A percentile compares a stretch with the other conserved stretches of the same genome.
These are phyloP conservation scores for Todus mexicanus DNA, from an alignment of 2,797 vertebrate species.

Conservation along the genomic window DNA sequence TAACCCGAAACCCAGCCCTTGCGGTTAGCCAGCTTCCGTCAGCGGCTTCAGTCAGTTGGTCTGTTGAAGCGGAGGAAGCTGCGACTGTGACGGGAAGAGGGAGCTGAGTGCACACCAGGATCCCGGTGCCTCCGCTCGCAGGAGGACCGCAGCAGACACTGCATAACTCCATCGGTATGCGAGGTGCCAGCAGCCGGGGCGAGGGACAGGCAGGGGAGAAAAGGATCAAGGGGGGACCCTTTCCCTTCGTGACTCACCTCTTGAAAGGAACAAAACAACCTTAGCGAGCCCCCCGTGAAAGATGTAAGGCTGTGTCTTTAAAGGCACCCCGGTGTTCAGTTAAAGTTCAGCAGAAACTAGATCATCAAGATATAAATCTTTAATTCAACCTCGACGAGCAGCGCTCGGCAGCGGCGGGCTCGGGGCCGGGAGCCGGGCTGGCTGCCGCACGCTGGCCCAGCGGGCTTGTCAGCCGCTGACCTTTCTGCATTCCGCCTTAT, in stretches of 20 bases:
- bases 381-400: neutral
- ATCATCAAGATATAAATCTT: neutral
- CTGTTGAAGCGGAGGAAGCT: conserved; percentile 52
- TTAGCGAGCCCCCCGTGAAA: neutral
- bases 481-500: neutral
- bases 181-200: conserved; percentile 21
- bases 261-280: neutral
- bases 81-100: conserved; percentile 49
- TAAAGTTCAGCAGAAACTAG: conserved; percentile 34
- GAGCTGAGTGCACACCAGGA: conserved; percentile 5
- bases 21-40: conserved; percentile 73
- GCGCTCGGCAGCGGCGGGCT: neutral
- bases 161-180: conserved; percentile 39
- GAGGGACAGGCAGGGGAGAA: neutral
- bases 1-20: conserved; percentile 60
- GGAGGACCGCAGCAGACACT: conserved; percentile 53
- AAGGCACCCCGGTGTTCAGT: neutral
- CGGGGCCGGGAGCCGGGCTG: neutral
- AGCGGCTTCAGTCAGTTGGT: conserved; percentile 50
- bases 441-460: neutral
- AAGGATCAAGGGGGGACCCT: neutral
- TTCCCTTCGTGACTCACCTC: neutral
- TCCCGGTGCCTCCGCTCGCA: conserved; percentile 20
- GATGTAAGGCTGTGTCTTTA: neutral
- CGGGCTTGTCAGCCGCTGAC: neutral